These are phyloP conservation scores for Agrotis ipsilon DNA, from an alignment of 2,888 invertebrate genomes.

Conservation along the genomic window DNA sequence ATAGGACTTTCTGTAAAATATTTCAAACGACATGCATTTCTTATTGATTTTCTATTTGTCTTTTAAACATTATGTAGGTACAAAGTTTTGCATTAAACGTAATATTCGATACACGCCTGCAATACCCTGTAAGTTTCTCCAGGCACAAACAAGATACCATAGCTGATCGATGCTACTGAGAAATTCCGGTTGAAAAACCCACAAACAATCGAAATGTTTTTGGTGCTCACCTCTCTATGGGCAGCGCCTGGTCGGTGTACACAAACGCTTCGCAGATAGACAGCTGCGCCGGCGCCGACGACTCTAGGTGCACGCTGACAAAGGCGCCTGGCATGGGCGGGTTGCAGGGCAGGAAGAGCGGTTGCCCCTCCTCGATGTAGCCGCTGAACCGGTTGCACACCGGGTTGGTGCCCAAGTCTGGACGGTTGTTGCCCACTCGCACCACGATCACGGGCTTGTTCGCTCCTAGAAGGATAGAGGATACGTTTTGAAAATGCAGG, in stretches of 20 bases:
- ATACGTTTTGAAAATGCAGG: background rate
- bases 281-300: conserved; percentile 93
- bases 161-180: too few species aligned
- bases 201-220: too few species aligned
- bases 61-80: too few species aligned
- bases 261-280: conserved; percentile 98
- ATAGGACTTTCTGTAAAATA: too few species aligned
- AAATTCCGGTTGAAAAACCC: too few species aligned
- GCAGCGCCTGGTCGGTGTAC: conserved; percentile 97
- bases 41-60: too few species aligned
- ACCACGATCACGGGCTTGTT: conserved; percentile 96
- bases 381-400: conserved; percentile 98
- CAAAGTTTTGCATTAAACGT: too few species aligned
- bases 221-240: conserved; percentile 93
- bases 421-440: conserved; percentile 97
- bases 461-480: conserved; percentile 88
- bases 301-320: conserved; percentile 97
- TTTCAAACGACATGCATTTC: too few species aligned
- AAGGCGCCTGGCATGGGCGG: conserved; percentile 99
- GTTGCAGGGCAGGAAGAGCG: conserved; percentile 97
- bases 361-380: conserved; percentile 96
- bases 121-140: too few species aligned
- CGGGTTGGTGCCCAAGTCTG: conserved; percentile 97
- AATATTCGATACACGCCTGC: too few species aligned
- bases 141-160: too few species aligned